Base-by-base conservation (phyloP, 2,113 vertebrate genomes). In the Oreochromis tanganicae region DNA sequence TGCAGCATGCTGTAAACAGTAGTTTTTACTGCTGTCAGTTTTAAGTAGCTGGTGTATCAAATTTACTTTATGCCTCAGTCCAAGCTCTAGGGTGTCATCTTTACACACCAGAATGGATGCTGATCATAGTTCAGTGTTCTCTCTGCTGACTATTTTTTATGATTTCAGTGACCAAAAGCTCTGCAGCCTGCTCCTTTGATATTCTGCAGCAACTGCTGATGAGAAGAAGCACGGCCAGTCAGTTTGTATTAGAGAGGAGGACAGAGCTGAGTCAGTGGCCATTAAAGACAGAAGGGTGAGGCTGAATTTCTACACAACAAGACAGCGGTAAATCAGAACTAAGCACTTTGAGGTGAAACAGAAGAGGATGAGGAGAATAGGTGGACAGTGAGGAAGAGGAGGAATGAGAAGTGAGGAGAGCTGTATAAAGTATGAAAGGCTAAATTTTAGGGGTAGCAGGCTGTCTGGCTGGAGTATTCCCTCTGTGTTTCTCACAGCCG, bases 201-300 rank as follows among this genome's bases (percentile, higher is more conserved):
- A 82, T 9, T 83, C 57, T 71, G 73, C 19, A 3, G 52, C 2
- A 8, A 82, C 4, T 55, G 87, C 85, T 87, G 80, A 90, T 89
- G 83, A 85, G 55, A 41, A 81, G 87, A 66, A 75, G 80, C 83
- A 82, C n/a, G 7, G 48, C 46, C 48, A 11, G 59, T 87, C 84
- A 34, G 68, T 82, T 88, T 24, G 54, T 12, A 55, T 91, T 66
- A 83, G 66, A 57, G 84, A 55, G 75, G 48, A 85, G 57, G 81
- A 79, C 52, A 46, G 80, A 92, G 87, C 85, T 61, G 89, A 93
- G 91, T 83, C 89, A 75, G 82, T 82, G 87, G 16, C 50, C 82
- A 83, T 87, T 88, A 88, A 88, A 91, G 83, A 63, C 73, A 19
- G 57, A 80, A 59, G 21, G 55, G 17, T 16, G 7, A 36, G 75